These are phyloP conservation scores for Trichonephila inaurata DNA, from an alignment of 1,140 invertebrate genomes.

Conservation along the genomic window DNA sequence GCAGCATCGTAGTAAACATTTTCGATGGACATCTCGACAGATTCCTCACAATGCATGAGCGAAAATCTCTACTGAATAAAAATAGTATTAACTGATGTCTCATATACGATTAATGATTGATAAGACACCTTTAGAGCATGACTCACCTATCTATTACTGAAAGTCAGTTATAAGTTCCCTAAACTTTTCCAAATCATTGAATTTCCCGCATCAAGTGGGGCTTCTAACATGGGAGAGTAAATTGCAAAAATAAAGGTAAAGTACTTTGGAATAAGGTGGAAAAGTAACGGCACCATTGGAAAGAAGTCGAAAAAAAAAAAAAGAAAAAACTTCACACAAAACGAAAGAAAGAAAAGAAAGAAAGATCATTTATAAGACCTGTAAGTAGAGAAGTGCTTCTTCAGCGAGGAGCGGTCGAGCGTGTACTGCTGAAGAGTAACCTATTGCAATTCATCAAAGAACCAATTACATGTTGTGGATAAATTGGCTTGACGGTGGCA, in stretches of 20 bases:
- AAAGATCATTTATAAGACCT: slow-evolving; percentile 69
- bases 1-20: too few species aligned
- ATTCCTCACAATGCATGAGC: too few species aligned
- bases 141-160: background rate
- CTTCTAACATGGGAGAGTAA: background rate
- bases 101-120: background rate
- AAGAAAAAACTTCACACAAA: background rate
- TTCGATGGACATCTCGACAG: too few species aligned
- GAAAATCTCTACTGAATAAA: too few species aligned
- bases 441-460: slow-evolving; percentile 73
- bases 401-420: slow-evolving; percentile 59
- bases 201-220: slow-evolving; percentile 16
- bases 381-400: slow-evolving; percentile 53
- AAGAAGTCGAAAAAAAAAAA: background rate
- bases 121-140: background rate
- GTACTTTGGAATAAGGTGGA: slow-evolving; percentile 54
- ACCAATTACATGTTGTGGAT: slow-evolving; percentile 75
- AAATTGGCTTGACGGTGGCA: slow-evolving; percentile 64
- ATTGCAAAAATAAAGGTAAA: slow-evolving; percentile 54
- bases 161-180: background rate
- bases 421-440: slow-evolving; percentile 22
- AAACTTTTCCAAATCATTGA: slow-evolving; percentile 38
- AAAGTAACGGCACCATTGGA: slow-evolving; percentile 50
- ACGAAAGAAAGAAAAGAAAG: slow-evolving; percentile 17
- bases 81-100: too few species aligned